Base-by-base conservation (phyloP, 2,113 vertebrate species). In the Python bivittatus region DNA sequence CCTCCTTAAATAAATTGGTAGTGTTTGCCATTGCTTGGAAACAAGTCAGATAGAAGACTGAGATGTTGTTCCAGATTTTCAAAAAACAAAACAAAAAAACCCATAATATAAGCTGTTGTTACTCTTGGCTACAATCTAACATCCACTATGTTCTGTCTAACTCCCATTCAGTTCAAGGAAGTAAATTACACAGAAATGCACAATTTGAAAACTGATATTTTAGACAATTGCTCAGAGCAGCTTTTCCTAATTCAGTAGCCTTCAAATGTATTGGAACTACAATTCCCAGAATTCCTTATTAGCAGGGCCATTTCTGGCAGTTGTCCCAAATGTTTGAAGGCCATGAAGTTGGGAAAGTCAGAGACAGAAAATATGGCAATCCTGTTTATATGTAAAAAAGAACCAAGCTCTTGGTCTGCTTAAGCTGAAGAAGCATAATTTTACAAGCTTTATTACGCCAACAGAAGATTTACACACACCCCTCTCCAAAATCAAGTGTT, bases 11-110 rank as follows among this genome's bases (percentile, higher is more conserved):
- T 92, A 93, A 89, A 94, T 93, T 90, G 54, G 25, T 58, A 15
- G 20, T 86, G n/a, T 64, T 95, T 88, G 15, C 22, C 42, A 44
- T 95, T 94, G 90, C 79, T 48, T 93, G n/a, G 79, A 91, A 89
- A 42, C 54, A 88, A 58, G 0, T 0, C 60, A 4, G 38, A n/a
- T 25, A 91, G 58, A 38, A 91, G 22, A 56, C 61, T 57, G 52
- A 91, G n/a, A 56, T 17, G 0, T 6, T 88, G n/a, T 6, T 5
- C 60, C 11, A 72, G 1, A 15, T 91, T 90, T 60, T 57, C 38
- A 83, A 53, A 61, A 85, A 27, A 10, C 4, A 27, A n/a, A n/a
- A n/a, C n/a, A n/a, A n/a, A n/a, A n/a, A n/a, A n/a, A n/a, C n/a
- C n/a, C 9, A 29, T 6, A 53, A 86, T 27, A 92, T 33, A 60